A percentile compares a stretch with the other conserved stretches of the same genome.
These are phyloP conservation scores for Crotalus adamanteus DNA, from an alignment of 2,797 vertebrate genomes.

Conservation along the genomic window DNA sequence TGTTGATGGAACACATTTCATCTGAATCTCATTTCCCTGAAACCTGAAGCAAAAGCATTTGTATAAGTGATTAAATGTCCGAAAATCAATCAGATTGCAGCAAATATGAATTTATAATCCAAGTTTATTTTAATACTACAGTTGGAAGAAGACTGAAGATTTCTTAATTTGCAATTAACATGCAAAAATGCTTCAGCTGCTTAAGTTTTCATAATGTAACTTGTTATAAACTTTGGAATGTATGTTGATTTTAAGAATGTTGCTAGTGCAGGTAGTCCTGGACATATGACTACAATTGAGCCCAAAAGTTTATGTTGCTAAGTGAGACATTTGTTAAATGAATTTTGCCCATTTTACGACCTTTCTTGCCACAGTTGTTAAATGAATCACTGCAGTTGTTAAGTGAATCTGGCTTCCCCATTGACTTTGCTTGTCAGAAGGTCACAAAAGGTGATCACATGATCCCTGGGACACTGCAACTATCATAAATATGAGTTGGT, in stretches of 20 bases:
- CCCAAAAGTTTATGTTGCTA: background rate
- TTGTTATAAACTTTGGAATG: background rate
- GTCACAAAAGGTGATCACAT: background rate
- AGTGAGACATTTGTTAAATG: background rate
- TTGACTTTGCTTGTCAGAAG: background rate
- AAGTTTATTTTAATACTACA: conserved; percentile 3
- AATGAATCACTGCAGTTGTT: background rate
- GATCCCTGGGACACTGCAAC: background rate
- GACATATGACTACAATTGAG: background rate
- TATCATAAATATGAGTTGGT: background rate
- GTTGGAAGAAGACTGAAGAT: background rate
- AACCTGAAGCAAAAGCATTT: background rate
- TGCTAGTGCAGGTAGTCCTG: background rate
- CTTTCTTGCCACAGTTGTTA: background rate
- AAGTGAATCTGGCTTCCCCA: background rate
- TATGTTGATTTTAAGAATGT: background rate
- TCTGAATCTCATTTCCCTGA: conserved; percentile 10
- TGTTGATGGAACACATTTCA: background rate
- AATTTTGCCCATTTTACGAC: background rate
- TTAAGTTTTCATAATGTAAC: background rate
- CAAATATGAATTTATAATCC: background rate
- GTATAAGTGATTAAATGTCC: background rate
- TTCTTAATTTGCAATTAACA: background rate
- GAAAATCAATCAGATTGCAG: background rate
- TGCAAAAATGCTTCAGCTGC: background rate